phyloP scores from a whole-genome alignment of 1,140 invertebrate genomes.

The Zaprionus vittiger region DNA sequence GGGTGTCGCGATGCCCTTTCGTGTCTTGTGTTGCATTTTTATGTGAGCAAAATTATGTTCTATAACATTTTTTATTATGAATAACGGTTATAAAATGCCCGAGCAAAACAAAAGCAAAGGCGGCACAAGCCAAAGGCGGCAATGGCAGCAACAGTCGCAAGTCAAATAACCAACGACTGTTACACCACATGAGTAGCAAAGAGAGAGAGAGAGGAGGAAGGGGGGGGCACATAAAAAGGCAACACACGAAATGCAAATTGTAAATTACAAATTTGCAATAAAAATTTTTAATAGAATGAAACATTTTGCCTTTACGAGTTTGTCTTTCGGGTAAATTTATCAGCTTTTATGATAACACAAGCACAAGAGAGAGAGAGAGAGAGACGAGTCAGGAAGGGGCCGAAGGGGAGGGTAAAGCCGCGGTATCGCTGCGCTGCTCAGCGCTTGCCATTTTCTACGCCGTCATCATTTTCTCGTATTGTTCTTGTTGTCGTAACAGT shows the following conservation, averaged over 20 bases:
- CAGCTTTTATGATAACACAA: conserved; percentile 83
- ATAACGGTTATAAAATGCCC: conserved; percentile 80
- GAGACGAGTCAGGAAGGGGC: neutral
- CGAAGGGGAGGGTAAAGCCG: neutral
- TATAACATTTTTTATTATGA: conserved; percentile 84
- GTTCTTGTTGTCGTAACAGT: conserved; percentile 82
- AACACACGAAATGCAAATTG: conserved; percentile 84
- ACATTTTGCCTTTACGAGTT: conserved; percentile 84
- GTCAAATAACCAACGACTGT: conserved; percentile 52
- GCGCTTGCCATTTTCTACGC: conserved; percentile 48
- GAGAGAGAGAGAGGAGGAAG: neutral
- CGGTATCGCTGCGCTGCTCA: conserved; percentile 6
- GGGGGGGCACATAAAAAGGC: conserved; percentile 58
- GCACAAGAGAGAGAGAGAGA: too few relatives aligned
- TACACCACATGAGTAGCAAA: conserved; percentile 31
- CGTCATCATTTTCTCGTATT: conserved; percentile 79
- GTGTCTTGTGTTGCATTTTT: conserved; percentile 75
- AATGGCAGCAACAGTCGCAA: conserved; percentile 64
- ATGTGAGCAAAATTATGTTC: conserved; percentile 83
- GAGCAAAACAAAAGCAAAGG: conserved; percentile 52
- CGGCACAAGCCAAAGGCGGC: conserved; percentile 1
- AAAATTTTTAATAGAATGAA: conserved; percentile 84
- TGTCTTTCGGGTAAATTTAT: conserved; percentile 80
- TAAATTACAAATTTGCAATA: conserved; percentile 84
- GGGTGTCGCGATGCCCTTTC: conserved; percentile 14